Evolutionary conservation across 2,888 invertebrate genomes (phyloP).

Genomic region (Emesis furor): DNA sequence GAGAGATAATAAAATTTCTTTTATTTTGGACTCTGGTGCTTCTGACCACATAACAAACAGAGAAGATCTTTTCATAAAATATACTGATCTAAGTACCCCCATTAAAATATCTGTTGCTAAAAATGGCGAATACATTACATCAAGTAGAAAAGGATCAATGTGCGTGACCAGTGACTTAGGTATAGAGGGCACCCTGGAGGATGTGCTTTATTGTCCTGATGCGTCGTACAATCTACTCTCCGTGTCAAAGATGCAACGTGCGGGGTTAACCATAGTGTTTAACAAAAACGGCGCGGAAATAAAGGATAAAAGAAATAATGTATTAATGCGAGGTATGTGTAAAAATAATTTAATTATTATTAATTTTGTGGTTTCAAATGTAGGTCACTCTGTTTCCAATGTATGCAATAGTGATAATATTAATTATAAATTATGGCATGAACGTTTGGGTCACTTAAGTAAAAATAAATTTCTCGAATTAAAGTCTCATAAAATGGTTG

Average conservation of each 20-base stretch:
- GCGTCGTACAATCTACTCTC: conserved; percentile 50
- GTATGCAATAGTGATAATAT: conserved; percentile 55
- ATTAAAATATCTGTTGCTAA: background rate
- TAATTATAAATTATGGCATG: conserved; percentile 76
- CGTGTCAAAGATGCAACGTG: conserved; percentile 50
- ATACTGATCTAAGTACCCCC: background rate
- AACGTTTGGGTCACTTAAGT: conserved; percentile 76
- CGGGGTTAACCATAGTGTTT: conserved; percentile 36
- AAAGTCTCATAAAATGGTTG: conserved; percentile 60
- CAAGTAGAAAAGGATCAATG: background rate
- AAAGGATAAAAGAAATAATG: conserved; percentile 34
- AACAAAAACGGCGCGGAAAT: conserved; percentile 15
- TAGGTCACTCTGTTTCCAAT: conserved; percentile 53
- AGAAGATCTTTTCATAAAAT: background rate
- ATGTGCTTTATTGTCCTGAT: conserved; percentile 46
- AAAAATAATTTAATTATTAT: conserved; percentile 51
- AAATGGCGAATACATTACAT: background rate
- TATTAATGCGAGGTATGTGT: conserved; percentile 51
- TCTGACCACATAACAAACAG: background rate
- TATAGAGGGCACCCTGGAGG: background rate
- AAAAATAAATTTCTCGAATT: conserved; percentile 70
- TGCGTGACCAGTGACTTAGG: background rate
- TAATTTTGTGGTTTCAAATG: conserved; percentile 14
- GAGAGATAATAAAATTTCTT: background rate
- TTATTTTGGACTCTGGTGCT: background rate